phyloP scores from a whole-genome alignment of 2,888 invertebrate species.

The Hemicrepidius hirtus region DNA sequence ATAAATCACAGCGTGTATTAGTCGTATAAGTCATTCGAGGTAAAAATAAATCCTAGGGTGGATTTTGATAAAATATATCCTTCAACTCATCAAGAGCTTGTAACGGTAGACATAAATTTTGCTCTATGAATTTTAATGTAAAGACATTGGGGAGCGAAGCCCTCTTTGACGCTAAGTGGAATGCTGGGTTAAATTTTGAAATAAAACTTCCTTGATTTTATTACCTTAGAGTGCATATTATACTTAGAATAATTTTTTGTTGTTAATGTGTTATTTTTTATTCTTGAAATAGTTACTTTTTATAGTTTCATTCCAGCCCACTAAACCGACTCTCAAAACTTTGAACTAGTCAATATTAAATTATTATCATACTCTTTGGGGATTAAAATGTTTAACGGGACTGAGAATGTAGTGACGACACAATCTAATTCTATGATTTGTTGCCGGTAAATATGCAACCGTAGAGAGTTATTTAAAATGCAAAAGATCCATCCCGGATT shows the following conservation, averaged over 20 bases:
- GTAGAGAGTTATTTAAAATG: no score
- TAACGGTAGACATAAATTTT: slow-evolving; percentile 54
- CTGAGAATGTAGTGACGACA: no score
- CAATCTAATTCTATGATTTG: no score
- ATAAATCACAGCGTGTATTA: slow-evolving; percentile 58
- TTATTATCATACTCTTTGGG: no score
- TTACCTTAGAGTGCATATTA: background rate
- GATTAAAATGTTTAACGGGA: no score
- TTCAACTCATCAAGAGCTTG: slow-evolving; percentile 55
- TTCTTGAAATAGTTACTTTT: no score
- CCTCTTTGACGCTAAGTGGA: slow-evolving; percentile 35
- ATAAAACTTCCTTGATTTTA: slow-evolving; percentile 9
- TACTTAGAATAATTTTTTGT: slow-evolving; percentile 5
- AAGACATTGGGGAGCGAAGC: slow-evolving; percentile 35
- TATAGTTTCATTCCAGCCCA: no score
- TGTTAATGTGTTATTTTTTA: no score
- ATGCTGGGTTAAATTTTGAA: slow-evolving; percentile 29
- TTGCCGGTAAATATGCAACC: no score
- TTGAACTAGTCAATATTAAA: no score
- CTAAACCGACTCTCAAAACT: no score
- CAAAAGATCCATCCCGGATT: no score
- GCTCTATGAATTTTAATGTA: slow-evolving; percentile 52
- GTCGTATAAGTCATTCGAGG: slow-evolving; percentile 48
- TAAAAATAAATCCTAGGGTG: slow-evolving; percentile 53
- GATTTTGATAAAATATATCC: slow-evolving; percentile 58